Evolutionary conservation across 2,888 invertebrate genomes (phyloP), one percentile per base, ranked within the genome.

Genomic region (Nowickia ferox): DNA sequence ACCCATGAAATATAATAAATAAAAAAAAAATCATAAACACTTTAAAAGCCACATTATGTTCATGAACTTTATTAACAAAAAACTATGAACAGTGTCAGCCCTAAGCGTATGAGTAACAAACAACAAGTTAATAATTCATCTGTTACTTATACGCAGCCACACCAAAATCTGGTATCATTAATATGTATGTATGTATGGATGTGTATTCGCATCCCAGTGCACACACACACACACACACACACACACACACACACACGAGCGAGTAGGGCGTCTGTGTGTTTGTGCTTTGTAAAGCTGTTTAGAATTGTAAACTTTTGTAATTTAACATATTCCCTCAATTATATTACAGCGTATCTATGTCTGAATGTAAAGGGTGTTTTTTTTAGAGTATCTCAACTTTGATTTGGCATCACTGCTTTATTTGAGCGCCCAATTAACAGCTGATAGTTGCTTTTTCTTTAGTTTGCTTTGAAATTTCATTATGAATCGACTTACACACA

Each of bases 101-200:
- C 51, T n/a, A 4, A 66, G 55, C 77, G 68, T 77, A 72, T 84
- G 77, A 78, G 77, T 63, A 61, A 59, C 55, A 44, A 44, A 46
- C 71, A 71, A 40, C 55, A 55, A 77, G 59, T 84, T 72, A 84
- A 84, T 77, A 78, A 77, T 66, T 72, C 77, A 84, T 83, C 11
- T 46, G 51, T 51, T 55, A 65, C 77, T 71, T 19, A 77, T 77
- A 83, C 83, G 83, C 71, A 79, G 9, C 40, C 51, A 55, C 44
- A 53, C 0, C 30, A 61, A 9, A 30, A 5, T 6, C 42, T 42
- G 42, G 17, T 15, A 51, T 59, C 10, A 44, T 53, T 30, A 8
- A 55, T 3, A 69, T 30, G 3, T 40, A 13, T 48, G 51, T 15
- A 48, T 53, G 17, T 10, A 19, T 53, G 19, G 9, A 65, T 22